These are phyloP conservation scores for Eilema sororculum DNA, from an alignment of 2,888 invertebrate genomes.

Conservation along the genomic window DNA sequence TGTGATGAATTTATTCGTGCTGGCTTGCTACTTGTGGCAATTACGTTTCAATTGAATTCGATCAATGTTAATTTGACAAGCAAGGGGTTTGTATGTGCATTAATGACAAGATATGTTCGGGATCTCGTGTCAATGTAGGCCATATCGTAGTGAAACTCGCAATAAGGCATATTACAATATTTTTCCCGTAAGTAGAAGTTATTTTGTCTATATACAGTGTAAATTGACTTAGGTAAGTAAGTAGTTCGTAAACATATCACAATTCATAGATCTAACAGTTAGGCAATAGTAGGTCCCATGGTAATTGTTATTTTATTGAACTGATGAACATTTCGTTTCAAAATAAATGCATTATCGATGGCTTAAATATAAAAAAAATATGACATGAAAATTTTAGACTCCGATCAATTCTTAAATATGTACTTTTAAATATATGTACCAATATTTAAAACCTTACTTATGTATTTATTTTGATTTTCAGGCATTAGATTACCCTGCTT, in stretches of 20 bases:
- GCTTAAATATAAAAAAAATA: slow-evolving; percentile 25
- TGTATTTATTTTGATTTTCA: slow-evolving; percentile 70
- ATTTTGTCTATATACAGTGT: slow-evolving; percentile 51
- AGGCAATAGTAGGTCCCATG: slow-evolving; percentile 78
- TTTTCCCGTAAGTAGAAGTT: slow-evolving; percentile 34
- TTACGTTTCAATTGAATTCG: slow-evolving; percentile 41
- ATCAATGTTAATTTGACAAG: slow-evolving; percentile 50
- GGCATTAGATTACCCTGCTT: slow-evolving; percentile 83
- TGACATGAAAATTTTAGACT: slow-evolving; percentile 28
- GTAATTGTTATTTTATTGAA: slow-evolving; percentile 65
- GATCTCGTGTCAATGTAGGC: slow-evolving; percentile 39
- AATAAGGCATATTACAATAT: slow-evolving; percentile 19
- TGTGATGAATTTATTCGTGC: slow-evolving; percentile 57
- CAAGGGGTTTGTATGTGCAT: slow-evolving; percentile 48
- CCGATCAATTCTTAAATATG: slow-evolving; percentile 34
- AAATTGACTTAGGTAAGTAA: slow-evolving; percentile 60
- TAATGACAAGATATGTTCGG: slow-evolving; percentile 46
- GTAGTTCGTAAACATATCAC: slow-evolving; percentile 64
- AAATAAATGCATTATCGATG: slow-evolving; percentile 34
- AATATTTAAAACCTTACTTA: slow-evolving; percentile 66
- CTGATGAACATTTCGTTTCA: slow-evolving; percentile 47
- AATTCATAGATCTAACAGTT: slow-evolving; percentile 69
- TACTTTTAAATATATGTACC: slow-evolving; percentile 48
- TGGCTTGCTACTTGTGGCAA: slow-evolving; percentile 46
- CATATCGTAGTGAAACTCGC: slow-evolving; percentile 30